Evolutionary conservation across 2,888 invertebrate species (phyloP).

Genomic region (Tetragnatha montana): DNA sequence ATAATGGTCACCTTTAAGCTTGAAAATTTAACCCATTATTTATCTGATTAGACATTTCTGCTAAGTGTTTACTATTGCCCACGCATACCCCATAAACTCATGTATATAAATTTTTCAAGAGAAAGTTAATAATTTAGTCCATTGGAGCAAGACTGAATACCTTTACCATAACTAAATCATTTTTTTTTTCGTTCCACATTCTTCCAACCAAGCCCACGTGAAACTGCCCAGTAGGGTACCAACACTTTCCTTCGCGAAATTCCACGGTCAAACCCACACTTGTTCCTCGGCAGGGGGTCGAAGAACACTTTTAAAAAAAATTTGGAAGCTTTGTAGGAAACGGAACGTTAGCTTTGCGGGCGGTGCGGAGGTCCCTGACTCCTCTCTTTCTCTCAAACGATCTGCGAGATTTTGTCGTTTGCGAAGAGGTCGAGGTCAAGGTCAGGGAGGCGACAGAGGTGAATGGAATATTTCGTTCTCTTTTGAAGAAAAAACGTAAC

Average conservation of each 20-base stretch:
- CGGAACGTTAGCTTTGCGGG: slow-evolving; percentile 26
- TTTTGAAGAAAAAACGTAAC: not conserved
- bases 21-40: too few species aligned
- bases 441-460: slow-evolving; percentile 31
- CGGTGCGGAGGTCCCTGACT: not conserved
- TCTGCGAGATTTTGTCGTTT: slow-evolving; percentile 14
- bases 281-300: not conserved
- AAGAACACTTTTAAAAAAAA: too few species aligned
- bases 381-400: not conserved
- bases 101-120: too few species aligned
- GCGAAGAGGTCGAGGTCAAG: slow-evolving; percentile 34
- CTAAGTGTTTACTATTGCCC: too few species aligned
- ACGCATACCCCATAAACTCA: too few species aligned
- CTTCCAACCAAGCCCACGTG: too few species aligned
- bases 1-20: too few species aligned
- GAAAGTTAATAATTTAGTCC: too few species aligned
- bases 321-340: not conserved
- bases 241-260: not conserved
- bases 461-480: slow-evolving; percentile 24
- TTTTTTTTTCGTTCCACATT: too few species aligned
- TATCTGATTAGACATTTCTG: too few species aligned
- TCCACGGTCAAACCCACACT: slow-evolving; percentile 9
- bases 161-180: too few species aligned
- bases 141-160: too few species aligned
- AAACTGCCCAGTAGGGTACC: not conserved